These are phyloP conservation scores for Drymodes brunneopygia DNA, from an alignment of 2,113 vertebrate species.

Conservation along the genomic window DNA sequence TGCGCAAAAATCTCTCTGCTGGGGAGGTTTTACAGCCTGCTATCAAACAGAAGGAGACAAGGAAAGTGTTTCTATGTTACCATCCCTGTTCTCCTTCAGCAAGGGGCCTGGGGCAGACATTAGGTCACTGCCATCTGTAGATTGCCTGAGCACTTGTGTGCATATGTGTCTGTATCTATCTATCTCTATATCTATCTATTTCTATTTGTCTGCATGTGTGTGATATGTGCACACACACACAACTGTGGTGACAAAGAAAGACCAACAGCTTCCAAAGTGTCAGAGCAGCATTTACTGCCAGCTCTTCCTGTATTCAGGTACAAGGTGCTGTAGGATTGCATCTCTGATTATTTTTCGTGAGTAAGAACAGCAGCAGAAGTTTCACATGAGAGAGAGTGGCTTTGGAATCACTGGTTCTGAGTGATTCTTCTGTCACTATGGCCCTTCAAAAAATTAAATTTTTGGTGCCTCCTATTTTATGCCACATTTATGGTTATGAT, in stretches of 20 bases:
- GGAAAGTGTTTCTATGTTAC: neutral
- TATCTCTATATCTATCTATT: neutral
- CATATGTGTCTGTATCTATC: fast-evolving
- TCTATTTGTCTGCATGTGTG: neutral
- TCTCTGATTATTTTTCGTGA: neutral
- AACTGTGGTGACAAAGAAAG: neutral
- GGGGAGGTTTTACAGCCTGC: neutral
- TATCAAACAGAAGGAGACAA: neutral
- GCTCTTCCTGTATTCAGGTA: neutral
- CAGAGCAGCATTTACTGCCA: neutral
- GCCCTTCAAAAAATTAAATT: neutral
- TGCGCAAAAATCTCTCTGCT: neutral
- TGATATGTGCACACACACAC: neutral
- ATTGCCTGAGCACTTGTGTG: neutral
- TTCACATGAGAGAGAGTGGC: neutral
- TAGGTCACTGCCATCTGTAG: neutral
- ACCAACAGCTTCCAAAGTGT: neutral
- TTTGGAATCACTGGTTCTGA: neutral
- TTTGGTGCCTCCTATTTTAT: neutral
- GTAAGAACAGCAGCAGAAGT: neutral
- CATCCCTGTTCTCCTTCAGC: neutral
- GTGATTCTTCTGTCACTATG: neutral
- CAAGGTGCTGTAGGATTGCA: neutral
- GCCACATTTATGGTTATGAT: neutral
- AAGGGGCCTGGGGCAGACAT: neutral